A percentile compares a stretch with the other conserved stretches of the same genome.
Conservation (phyloP, 92 coral and sea anemone species). For the Epizoanthus fatuus region DNA sequence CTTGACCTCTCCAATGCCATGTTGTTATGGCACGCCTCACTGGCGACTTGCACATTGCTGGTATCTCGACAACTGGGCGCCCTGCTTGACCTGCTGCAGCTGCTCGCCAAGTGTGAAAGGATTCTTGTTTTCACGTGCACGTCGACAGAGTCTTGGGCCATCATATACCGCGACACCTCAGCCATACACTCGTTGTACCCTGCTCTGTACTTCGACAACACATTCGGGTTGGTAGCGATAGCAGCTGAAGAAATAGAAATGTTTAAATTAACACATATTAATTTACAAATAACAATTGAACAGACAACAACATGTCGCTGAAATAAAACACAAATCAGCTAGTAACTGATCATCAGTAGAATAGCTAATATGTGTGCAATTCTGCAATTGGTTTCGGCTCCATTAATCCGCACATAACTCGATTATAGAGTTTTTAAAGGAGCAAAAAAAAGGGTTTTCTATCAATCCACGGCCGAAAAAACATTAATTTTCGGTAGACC, state of each 20-base stretch:
- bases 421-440: too few relatives aligned
- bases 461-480: too few relatives aligned
- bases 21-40: background rate
- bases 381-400: too few relatives aligned
- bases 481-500: too few relatives aligned
- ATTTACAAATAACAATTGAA: too few relatives aligned
- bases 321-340: too few relatives aligned
- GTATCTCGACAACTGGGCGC: conserved; percentile 6
- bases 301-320: background rate
- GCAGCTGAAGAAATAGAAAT: conserved; percentile 28
- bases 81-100: conserved; percentile 41
- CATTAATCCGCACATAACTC: too few relatives aligned
- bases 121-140: conserved; percentile 64
- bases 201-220: conserved; percentile 67
- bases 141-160: conserved; percentile 60
- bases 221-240: conserved; percentile 52
- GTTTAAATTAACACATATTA: background rate
- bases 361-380: too few relatives aligned
- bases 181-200: conserved; percentile 81
- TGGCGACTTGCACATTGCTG: background rate
- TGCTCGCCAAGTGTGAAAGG: conserved; percentile 64
- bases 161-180: conserved; percentile 67
- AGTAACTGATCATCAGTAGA: too few relatives aligned
- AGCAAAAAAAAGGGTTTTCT: too few relatives aligned
- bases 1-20: background rate